Base-by-base conservation (phyloP, 2,797 vertebrate species). In the Pipistrellus nathusii region DNA sequence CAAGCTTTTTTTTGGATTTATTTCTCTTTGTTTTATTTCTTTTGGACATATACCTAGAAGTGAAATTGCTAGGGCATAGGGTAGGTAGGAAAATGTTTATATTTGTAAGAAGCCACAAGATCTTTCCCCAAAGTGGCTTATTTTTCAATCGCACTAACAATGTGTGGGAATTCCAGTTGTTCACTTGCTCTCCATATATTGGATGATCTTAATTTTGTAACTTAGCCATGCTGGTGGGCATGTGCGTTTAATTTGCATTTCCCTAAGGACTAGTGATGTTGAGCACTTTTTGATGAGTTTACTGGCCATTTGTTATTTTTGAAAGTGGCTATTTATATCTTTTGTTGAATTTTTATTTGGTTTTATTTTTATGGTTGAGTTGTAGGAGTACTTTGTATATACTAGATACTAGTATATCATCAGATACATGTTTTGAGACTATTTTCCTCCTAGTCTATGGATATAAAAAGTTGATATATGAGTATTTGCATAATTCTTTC, bases 201-300 rank as follows among this genome's bases (percentile, higher is more conserved):
- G 59, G 32, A 68, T 18, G 53, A 90, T 38, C 53, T 80, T 92
- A 25, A 64, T 72, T 86, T 62, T 71, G 71, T 81, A 51, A 84
- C 30, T 32, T 53, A 76, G 46, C 32, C 20, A 12, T 77, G 38
- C 27, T 59, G 66, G 15, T 87, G 23, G 51, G 44, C 71, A 35
- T 71, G 25, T 55, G 66, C 12, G 82, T 87, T 92, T 72, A 66
- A 51, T 87, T 69, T 93, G 27, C 38, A 64, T 96, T 93, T 89
- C 15, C n/a, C n/a, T 83, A 27, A 80, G 84, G 25, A 30, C 41
- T 78, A 46, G 75, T 86, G 21, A 88, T 32, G 0, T 55, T 55
- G 48, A 71, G 48, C 20, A 66, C 5, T 85, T 69, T 91, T 86
- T 83, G 75, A 91, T 69, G 35, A 75, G 23, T 82, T 82, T 73